phyloP scores from a whole-genome alignment of 2,888 invertebrate species.

The Drosophila cognata region DNA sequence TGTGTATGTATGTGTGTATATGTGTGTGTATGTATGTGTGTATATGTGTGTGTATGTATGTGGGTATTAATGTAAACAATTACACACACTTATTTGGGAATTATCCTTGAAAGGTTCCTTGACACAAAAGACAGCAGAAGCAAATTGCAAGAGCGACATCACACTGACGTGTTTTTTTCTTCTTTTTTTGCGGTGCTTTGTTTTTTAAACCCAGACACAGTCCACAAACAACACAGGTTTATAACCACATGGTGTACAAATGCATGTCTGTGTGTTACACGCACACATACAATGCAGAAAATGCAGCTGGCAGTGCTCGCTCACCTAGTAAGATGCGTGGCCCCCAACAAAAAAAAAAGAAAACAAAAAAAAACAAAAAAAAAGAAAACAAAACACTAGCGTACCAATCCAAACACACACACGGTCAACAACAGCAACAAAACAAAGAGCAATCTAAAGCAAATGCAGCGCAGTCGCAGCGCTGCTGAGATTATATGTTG shows the following conservation, averaged over 20 bases:
- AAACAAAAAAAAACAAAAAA: slow-evolving; percentile 13
- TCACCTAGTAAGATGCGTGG: slow-evolving; percentile 49
- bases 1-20: not conserved
- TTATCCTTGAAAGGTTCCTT: slow-evolving; percentile 83
- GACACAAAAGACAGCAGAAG: slow-evolving; percentile 62
- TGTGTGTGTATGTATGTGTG: not conserved
- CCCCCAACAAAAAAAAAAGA: slow-evolving; percentile 38
- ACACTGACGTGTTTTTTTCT: slow-evolving; percentile 39
- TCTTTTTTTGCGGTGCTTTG: slow-evolving; percentile 23
- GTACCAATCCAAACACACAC: slow-evolving; percentile 20
- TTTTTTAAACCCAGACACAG: slow-evolving; percentile 26
- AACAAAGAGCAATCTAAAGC: slow-evolving; percentile 52
- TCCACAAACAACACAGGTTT: slow-evolving; percentile 14
- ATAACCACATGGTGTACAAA: slow-evolving; percentile 11
- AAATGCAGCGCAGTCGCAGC: slow-evolving; percentile 69
- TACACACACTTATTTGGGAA: slow-evolving; percentile 22
- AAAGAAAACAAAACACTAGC: slow-evolving; percentile 22
- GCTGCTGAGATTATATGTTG: slow-evolving; percentile 68
- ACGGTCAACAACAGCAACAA: slow-evolving; percentile 15
- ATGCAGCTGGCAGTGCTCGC: slow-evolving; percentile 63
- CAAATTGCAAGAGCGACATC: slow-evolving; percentile 36
- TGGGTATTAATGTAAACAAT: slow-evolving; percentile 10
- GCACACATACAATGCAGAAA: slow-evolving; percentile 41
- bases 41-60: not conserved
- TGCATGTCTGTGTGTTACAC: slow-evolving; percentile 10